Evolutionary conservation across 2,113 vertebrate species (phyloP).

Genomic region (Chaetodon trifascialis): DNA sequence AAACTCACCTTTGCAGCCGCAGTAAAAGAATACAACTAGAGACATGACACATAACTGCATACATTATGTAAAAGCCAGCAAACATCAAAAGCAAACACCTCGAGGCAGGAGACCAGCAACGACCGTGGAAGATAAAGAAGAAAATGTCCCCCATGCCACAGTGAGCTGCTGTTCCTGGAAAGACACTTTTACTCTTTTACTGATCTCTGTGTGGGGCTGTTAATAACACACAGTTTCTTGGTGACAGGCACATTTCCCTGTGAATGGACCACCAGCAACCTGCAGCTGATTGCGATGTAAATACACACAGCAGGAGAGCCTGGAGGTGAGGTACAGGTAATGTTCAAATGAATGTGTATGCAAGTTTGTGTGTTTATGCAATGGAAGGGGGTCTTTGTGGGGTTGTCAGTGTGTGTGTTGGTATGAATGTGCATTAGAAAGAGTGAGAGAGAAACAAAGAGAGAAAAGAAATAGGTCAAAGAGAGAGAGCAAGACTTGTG

Average conservation of each 20-base stretch:
- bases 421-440: conserved; percentile 49
- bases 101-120: not conserved
- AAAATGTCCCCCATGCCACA: not conserved
- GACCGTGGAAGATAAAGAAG: conserved; percentile 1
- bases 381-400: not conserved
- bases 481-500: conserved; percentile 22
- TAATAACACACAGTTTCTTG: conserved; percentile 48
- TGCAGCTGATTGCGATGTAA: conserved; percentile 68
- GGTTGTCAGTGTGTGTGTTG: conserved; percentile 26
- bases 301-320: conserved; percentile 54
- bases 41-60: not conserved
- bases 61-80: not conserved
- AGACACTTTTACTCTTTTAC: conserved; percentile 27
- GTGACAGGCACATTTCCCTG: conserved; percentile 58
- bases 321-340: conserved; percentile 34
- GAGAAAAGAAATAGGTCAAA: conserved; percentile 16
- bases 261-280: conserved; percentile 60
- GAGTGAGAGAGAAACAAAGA: conserved; percentile 9
- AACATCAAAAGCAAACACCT: conserved; percentile 9
- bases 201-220: conserved; percentile 43
- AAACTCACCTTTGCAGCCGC: not conserved
- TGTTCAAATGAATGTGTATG: conserved; percentile 22
- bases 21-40: not conserved
- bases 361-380: conserved; percentile 23
- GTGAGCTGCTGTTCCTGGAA: conserved; percentile 13